Base-by-base conservation (phyloP, 2,888 invertebrate species). In the Xanthia togata region DNA sequence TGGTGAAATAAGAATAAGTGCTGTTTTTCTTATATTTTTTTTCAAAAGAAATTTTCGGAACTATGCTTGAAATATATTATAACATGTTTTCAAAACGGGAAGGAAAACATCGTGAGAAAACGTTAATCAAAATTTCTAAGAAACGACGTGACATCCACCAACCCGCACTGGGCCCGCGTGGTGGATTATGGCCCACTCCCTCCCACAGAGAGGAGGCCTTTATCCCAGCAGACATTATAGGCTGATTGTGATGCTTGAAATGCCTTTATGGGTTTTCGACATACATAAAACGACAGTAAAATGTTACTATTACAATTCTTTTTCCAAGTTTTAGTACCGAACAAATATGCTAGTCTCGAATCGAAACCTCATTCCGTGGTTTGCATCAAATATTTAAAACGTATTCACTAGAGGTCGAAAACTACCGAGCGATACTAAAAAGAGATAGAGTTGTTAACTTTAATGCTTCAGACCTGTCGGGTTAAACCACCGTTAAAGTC, bases 391-490 rank as follows among this genome's bases (percentile, higher is more conserved):
- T 72, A 76, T 71, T 78, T 35, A 70, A 59, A 67, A 67, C 23
- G 1, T 50, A 57, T 38, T 17, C 62, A 69, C 62, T 23, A 12
- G 38, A 6, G 70, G 31, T 47, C 31, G 47, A 23, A 53, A 73
- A 72, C 63, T 57, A 57, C 69, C 20, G 44, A 69, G 31, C 14
- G 23, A 23, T 62, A 79, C 38, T 85, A 78, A 78, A 84, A 78
- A 31, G 38, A 71, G 70, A 85, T 78, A 50, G 63, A 72, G 79
- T 53, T 35, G 73, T 82, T 78, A 79, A 85, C 41, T 76, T 85
- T 85, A 76, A 82, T 26, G 67, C n/a, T 26, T 12, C 59, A 57
- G 35, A 53, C 65, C 76, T 38, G 68, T 70, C 55, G 26, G 31
- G 59, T 76, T 67, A 41, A 70, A 70, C 70, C 55, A 44, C 50